Conservation (phyloP, 2,888 invertebrate genomes). For the Ophion ventricosus region DNA sequence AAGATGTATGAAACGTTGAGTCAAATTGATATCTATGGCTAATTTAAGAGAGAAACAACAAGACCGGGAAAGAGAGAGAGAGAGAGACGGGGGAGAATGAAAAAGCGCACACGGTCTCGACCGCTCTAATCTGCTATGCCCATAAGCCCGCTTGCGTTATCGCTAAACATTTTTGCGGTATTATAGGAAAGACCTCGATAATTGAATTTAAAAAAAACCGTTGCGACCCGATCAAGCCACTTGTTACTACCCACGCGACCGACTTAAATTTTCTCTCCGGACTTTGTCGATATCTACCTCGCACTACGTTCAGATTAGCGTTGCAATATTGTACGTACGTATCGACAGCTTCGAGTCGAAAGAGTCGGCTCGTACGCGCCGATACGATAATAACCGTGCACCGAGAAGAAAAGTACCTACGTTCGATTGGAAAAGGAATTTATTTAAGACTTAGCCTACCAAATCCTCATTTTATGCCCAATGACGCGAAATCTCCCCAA, state of each 20-base stretch:
- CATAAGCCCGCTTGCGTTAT: slow-evolving; percentile 27
- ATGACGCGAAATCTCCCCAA: background rate
- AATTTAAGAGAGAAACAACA: slow-evolving; percentile 38
- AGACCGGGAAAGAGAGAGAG: background rate
- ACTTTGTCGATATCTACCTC: slow-evolving; percentile 33
- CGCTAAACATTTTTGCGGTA: slow-evolving; percentile 27
- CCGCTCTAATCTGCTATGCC: slow-evolving; percentile 48
- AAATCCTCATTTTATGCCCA: background rate
- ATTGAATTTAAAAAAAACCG: slow-evolving; percentile 5
- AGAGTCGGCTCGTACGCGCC: background rate
- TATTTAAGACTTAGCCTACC: background rate
- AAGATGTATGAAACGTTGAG: slow-evolving; percentile 51
- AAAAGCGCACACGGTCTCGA: slow-evolving; percentile 5
- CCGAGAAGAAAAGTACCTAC: slow-evolving; percentile 11
- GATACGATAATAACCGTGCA: slow-evolving; percentile 6
- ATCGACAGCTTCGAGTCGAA: slow-evolving; percentile 2
- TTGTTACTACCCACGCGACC: slow-evolving; percentile 47
- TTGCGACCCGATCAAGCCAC: slow-evolving; percentile 37
- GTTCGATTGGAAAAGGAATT: background rate
- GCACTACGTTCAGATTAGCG: slow-evolving; percentile 17
- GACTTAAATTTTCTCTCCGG: slow-evolving; percentile 44
- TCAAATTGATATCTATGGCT: slow-evolving; percentile 60
- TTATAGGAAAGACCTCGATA: background rate
- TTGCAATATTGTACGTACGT: background rate
- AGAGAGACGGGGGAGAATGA: slow-evolving; percentile 1